phyloP scores from a whole-genome alignment of 2,113 vertebrate species.

The Oxygymnocypris stewartii region DNA sequence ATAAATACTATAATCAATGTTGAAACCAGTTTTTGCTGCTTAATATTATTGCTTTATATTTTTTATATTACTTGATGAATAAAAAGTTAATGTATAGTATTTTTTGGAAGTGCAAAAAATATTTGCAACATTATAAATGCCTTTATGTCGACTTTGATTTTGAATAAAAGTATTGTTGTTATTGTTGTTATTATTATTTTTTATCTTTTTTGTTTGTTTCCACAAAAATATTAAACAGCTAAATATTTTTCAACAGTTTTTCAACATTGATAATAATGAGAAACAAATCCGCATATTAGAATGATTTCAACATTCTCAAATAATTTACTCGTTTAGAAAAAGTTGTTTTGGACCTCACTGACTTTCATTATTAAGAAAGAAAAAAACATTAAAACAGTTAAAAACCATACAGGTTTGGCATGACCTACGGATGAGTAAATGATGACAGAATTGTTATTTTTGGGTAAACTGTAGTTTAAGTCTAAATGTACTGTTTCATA shows the following conservation, averaged over 20 bases:
- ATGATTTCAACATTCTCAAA: conserved; percentile 31
- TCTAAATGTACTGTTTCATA: conserved; percentile 1
- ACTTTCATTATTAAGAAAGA: neutral
- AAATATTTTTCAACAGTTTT: neutral
- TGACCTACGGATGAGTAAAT: neutral
- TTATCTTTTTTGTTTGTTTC: no score
- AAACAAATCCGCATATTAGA: neutral
- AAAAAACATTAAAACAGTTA: neutral
- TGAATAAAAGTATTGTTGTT: no score
- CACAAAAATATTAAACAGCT: neutral
- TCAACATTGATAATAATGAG: neutral
- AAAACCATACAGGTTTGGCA: neutral
- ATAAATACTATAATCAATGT: no score
- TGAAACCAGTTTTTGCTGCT: neutral
- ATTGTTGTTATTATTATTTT: conserved; percentile 33
- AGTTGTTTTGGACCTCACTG: neutral
- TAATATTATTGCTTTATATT: neutral
- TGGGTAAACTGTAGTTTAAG: neutral
- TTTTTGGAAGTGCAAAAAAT: neutral
- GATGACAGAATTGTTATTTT: neutral
- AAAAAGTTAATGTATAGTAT: neutral
- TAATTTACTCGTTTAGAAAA: neutral
- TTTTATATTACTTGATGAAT: no score
- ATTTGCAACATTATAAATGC: neutral
- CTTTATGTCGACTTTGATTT: no score